Base-by-base conservation (phyloP, 1,140 invertebrate species). In the Triops cancriformis region DNA sequence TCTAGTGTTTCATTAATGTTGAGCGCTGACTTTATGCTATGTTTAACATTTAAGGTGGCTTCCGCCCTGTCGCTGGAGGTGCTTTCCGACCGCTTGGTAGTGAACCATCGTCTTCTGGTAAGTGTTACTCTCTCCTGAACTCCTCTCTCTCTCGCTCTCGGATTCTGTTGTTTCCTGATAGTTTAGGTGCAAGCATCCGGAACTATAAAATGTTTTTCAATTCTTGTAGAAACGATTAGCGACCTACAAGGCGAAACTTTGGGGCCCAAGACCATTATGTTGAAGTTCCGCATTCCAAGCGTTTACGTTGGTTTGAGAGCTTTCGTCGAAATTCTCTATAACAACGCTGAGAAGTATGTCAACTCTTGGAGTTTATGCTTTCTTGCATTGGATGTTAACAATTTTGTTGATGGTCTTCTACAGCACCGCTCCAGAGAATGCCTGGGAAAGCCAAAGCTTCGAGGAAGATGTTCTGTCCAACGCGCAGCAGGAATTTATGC, bases 291-390 rank as follows among this genome's bases (percentile, higher is more conserved):
- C 9, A 89, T 96, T 12, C 93, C 94, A 0, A 85, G 88, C 41
- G 86, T 94, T 1, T 89, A 94, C 79, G 92, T 96, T n/a, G 93
- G 93, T 73, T 86, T 95, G 37, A 90, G 93, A 82, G 94, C 93
- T 76, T 88, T 92, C 78, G 91, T 95, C 1, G 92, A 94, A 84
- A 85, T 95, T 77, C 87, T 92, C 81, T 95, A 94, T 81, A 94
- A 93, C 73, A 80, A 12, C 80, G 82, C 76, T 10, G 79, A 78
- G 26, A 80, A 83, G 1, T 96, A 94, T 94, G 89, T 92, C 74
- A 88, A n/a, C n/a, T 90, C 0, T 92, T 95, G 87, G 90, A 93
- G 14, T 94, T 95, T 82, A 92, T 14, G 51, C n/a, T 64, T 64
- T 64, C 51, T 23, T 23, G 31, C 7, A 0, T 14, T 23, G 7